Evolutionary conservation across 2,797 vertebrate species (phyloP), one percentile per base, ranked within the genome.

Genomic region (Arremon aurantiirostris): DNA sequence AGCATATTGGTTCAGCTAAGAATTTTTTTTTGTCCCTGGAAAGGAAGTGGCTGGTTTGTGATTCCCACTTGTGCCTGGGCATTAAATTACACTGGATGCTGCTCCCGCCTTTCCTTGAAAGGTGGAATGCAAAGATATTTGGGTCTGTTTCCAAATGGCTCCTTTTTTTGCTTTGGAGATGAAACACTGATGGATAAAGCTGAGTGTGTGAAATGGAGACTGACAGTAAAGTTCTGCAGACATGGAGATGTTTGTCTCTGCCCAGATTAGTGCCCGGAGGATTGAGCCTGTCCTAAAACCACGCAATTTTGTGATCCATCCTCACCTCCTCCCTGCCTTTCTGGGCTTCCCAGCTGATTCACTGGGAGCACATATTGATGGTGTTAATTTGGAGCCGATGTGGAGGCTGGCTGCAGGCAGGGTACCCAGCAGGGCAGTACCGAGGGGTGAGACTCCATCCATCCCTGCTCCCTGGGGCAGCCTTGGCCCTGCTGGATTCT

Each of bases 1-100:
- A 97, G 97, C 96, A 96, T 97, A 94, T 96, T 68, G 69, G 97
- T 95, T 97, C 94, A 97, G 92, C 78, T 90, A 91, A 91, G 78
- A 75, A 61, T 14, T 93, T 89, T 93, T 93, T 93, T 89, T 76
- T 66, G 44, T 96, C 90, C 93, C 95, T 95, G 80, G 88, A 92
- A 97, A 97, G 94, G 92, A 97, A 95, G 89, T 63, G 96, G 93
- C 89, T 21, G 60, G 90, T 96, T 96, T 96, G 77, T 49, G 78
- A 95, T 94, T 96, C 89, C 90, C 87, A 41, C 70, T 69, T 86
- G 63, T 1, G 7, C 87, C 50, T 91, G 90, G 89, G 88, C 93
- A 70, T 96, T 96, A 96, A 97, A 96, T 94, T 95, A 86, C 60
- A 3, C 84, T 15, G 55, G 86, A 94, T 96, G 85, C 77, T 95